phyloP scores from a whole-genome alignment of 2,888 invertebrate species.

The Tenthredo notha region DNA sequence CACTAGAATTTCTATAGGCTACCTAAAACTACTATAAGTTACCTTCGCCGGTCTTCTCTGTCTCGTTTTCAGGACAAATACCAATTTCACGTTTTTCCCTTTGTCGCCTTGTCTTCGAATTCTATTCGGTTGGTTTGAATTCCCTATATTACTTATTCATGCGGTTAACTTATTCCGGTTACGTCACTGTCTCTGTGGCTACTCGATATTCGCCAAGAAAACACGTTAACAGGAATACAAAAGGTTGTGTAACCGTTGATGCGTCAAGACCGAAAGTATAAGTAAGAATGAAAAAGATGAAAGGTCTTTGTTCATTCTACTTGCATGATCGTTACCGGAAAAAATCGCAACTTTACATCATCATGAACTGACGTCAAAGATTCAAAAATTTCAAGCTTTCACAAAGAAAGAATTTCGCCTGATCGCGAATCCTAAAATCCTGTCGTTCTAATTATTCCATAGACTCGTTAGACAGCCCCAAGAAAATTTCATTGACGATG shows the following conservation, averaged over 20 bases:
- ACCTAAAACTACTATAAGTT: background rate
- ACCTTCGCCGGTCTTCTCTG: background rate
- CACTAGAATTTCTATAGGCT: background rate
- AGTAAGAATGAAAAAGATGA: background rate
- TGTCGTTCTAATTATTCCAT: slow-evolving; percentile 11
- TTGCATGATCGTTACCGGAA: background rate
- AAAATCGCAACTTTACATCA: background rate
- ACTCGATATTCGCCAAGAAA: slow-evolving; percentile 27
- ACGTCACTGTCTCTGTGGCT: slow-evolving; percentile 17
- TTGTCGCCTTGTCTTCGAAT: background rate
- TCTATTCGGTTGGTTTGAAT: background rate
- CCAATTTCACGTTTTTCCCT: slow-evolving; percentile 10
- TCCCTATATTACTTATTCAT: slow-evolving; percentile 38
- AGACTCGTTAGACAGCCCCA: background rate
- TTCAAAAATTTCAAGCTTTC: too few relatives aligned
- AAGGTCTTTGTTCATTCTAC: background rate
- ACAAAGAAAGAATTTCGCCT: background rate
- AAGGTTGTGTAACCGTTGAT: background rate
- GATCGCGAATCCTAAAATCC: background rate
- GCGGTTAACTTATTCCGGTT: slow-evolving; percentile 31
- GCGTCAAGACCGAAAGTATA: background rate
- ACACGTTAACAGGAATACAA: background rate
- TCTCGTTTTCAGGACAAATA: slow-evolving; percentile 11
- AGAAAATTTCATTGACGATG: background rate
- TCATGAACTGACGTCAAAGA: background rate